Percentiles rank a stretch among this genome's conserved stretches.
Evolutionary conservation across 2,113 vertebrate genomes (phyloP).

Genomic region (Ptyas mucosa): DNA sequence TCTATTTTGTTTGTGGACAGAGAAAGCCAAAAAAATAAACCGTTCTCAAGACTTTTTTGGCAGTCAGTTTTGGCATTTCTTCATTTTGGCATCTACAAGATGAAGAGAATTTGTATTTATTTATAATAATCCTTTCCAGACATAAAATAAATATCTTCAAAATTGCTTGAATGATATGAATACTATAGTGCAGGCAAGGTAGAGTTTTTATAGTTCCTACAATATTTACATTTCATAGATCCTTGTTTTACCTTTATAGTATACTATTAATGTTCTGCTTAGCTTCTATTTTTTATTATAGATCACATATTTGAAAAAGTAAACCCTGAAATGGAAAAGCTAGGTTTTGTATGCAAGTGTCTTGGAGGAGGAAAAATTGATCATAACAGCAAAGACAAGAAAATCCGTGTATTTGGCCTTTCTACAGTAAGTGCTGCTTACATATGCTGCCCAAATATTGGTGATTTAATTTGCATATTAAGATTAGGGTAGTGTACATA

Average conservation of each 20-base stretch:
- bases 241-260: background rate
- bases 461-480: no score
- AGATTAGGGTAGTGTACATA: background rate
- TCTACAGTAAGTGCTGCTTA: slow-evolving; percentile 77
- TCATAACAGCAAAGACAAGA: slow-evolving; percentile 82
- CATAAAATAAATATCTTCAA: background rate
- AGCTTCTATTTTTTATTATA: slow-evolving; percentile 42
- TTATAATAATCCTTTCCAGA: background rate
- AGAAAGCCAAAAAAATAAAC: background rate
- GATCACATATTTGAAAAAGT: slow-evolving; percentile 90
- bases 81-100: background rate
- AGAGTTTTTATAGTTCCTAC: background rate
- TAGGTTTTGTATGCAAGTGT: slow-evolving; percentile 81
- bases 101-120: background rate
- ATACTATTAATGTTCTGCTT: rapidly evolving
- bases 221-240: background rate
- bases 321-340: slow-evolving; percentile 75
- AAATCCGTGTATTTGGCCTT: slow-evolving; percentile 82
- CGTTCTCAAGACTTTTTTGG: background rate
- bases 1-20: background rate
- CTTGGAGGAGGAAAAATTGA: slow-evolving; percentile 89
- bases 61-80: background rate
- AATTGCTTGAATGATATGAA: background rate
- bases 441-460: background rate
- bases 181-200: background rate